These are phyloP conservation scores for Dromiciops gliroides DNA, from an alignment of 2,113 vertebrate genomes.

Conservation along the genomic window DNA sequence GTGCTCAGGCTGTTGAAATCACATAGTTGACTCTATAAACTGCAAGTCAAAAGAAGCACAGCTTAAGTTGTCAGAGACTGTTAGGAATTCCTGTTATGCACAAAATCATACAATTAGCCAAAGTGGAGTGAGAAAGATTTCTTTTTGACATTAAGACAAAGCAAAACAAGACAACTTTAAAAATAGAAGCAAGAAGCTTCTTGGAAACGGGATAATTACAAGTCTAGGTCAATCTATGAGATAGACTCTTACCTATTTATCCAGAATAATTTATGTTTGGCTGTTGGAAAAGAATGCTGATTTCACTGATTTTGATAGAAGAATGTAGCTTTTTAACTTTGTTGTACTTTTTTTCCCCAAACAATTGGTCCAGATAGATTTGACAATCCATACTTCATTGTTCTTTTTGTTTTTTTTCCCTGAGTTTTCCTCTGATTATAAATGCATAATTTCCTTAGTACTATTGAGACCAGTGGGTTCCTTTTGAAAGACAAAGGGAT, in stretches of 20 bases:
- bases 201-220: slow-evolving; percentile 39
- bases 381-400: not conserved
- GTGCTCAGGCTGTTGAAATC: not conserved
- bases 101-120: slow-evolving; percentile 52
- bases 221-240: slow-evolving; percentile 17
- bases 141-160: slow-evolving; percentile 63
- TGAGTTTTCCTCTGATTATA: not conserved
- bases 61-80: not conserved
- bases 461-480: not conserved
- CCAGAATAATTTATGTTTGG: not conserved
- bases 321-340: slow-evolving; percentile 26
- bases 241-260: slow-evolving; percentile 50
- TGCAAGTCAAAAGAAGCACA: slow-evolving; percentile 48
- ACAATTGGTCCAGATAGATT: slow-evolving; percentile 36
- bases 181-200: slow-evolving; percentile 59
- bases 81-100: slow-evolving; percentile 57
- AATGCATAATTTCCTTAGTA: not conserved
- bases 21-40: slow-evolving; percentile 30
- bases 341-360: not conserved
- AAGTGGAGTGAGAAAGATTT: not conserved
- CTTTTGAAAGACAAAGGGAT: not conserved
- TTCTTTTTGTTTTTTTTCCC: slow-evolving; percentile 22
- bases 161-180: slow-evolving; percentile 49
- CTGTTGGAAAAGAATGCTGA: slow-evolving; percentile 50
- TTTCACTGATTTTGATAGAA: slow-evolving; percentile 7